Base-by-base conservation (phyloP, 2,113 vertebrate species). In the Pomatostomus ruficeps region DNA sequence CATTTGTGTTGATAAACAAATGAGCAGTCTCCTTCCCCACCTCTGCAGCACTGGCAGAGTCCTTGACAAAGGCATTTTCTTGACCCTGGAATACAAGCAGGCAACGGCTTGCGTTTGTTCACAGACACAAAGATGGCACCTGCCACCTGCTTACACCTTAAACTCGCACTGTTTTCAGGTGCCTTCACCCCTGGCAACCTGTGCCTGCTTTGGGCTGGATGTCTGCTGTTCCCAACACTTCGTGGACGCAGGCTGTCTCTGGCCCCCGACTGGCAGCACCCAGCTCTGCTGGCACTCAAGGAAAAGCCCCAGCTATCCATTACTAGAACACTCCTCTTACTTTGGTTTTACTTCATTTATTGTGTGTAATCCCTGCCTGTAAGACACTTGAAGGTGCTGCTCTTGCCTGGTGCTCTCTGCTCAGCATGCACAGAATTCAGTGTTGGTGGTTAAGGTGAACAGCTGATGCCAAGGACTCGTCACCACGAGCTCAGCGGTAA, bases 1-100 rank as follows among this genome's bases (percentile, higher is more conserved):
- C 40, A 25, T 88, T 86, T 71, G 36, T 42, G 65, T 75, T 52
- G 83, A 88, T 67, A 77, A 95, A 88, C 79, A 91, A 74, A 68
- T 21, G 43, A 84, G 18, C 61, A 40, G 23, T 7, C 65, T 77
- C 85, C 51, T 71, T 87, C 58, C 58, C 72, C 48, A 25, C 38
- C 2, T 8, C 36, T 16, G 46, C 16, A 51, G 40, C 71, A 12
- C 58, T 16, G 46, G 51, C 40, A 31, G 66, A 90, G 62, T 12
- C 71, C 65, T 13, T 40, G n/a, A 90, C 82, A 74, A 88, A 92
- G 70, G 65, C 66, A 25, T 73, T 75, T 86, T 61, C 68, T 25
- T 17, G n/a, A 52, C 40, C n/a, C 4, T 1, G 38, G 49, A 88
- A 52, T 7, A 31, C 9, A 70, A 43, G 54, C 5, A 55, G 31